Evolutionary conservation across 2,113 vertebrate genomes (phyloP), one percentile per base, ranked within the genome.

Genomic region (Sinocyclocheilus anshuiensis): DNA sequence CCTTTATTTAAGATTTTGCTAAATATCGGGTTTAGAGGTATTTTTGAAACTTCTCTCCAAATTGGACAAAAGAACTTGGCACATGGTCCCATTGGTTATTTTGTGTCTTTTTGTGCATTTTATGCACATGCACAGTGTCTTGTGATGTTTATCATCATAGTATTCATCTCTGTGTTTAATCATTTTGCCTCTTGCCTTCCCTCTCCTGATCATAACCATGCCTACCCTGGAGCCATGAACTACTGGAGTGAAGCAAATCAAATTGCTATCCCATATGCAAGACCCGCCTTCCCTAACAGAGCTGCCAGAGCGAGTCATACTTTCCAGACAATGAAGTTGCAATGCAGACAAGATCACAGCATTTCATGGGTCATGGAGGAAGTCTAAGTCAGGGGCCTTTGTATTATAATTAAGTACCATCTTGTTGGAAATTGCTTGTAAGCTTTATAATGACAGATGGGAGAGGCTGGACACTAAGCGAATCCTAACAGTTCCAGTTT

Each of bases 221-320:
- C 26, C 15, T 74, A 61, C 77, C 59, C 77, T 24, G 69, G 61
- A 78, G 85, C 79, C 24, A 86, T 45, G 20, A 82, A 24, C 63
- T 79, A 50, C 55, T 82, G 71, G 76, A 77, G 80, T 87, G 75
- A 65, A 88, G 74, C 59, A 77, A 87, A 85, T 84, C 65, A 86
- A 88, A 83, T 81, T 83, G 76, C 50, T n/a, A 78, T 77, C 57
- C 82, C n/a, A 81, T 85, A 87, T 82, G 79, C 74, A 88, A 77
- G 83, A 88, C 22, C 71, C 83, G 26, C 81, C 75, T 65, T 67
- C 77, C 29, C n/a, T 72, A 81, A 69, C 33, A 83, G 18, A 75
- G 83, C 45, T 29, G 61, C 50, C 57, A 39, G 36, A 71, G 24
- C 36, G 10, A 26, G 63, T 85, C 33, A 84, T 59, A 67, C 45